Evolutionary conservation across 2,113 vertebrate species (phyloP), one percentile per base, ranked within the genome.

Genomic region (Physeter macrocephalus): DNA sequence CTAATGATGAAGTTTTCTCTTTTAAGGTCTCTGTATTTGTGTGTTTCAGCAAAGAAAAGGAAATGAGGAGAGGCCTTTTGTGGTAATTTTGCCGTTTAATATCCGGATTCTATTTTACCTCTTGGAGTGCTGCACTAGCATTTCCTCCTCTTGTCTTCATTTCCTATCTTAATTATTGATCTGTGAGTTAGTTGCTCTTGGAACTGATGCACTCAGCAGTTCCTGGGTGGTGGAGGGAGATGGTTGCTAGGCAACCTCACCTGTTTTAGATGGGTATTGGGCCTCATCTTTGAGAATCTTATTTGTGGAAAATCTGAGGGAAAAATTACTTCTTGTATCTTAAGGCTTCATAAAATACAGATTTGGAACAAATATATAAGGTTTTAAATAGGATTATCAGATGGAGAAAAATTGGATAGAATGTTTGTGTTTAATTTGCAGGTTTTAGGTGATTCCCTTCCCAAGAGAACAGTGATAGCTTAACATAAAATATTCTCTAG

Each of bases 181-280:
- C 27, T 72, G 2, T 81, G 64, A 84, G 27, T 81, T 85, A 36
- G 31, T 31, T 88, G 49, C 43, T 80, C 49, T 90, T 90, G 39
- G 15, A 88, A 75, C 36, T 82, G 52, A 46, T 74, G 25, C 3
- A 69, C 39, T 94, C 39, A n/a, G 21, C n/a, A 77, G 17, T 59
- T 71, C 23, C 36, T 31, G 31, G 25, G 52, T n/a, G 31, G 71
- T 62, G 54, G 43, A 52, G 18, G 59, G 36, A 74, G 52, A 90
- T 66, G 25, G 95, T 97, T 96, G 90, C 95, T 87, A 95, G 72
- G 94, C 88, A 96, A 95, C 86, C 36, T 93, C 66, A 41, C n/a
- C 52, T 87, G 25, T 75, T 49, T 59, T 21, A 54, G 3, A 75
- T n/a, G 10, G 5, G 74, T 75, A 17, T 90, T 77, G 29, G 67